Evolutionary conservation across 1,140 invertebrate genomes (phyloP).

Genomic region (Heliconius eleuchia): DNA sequence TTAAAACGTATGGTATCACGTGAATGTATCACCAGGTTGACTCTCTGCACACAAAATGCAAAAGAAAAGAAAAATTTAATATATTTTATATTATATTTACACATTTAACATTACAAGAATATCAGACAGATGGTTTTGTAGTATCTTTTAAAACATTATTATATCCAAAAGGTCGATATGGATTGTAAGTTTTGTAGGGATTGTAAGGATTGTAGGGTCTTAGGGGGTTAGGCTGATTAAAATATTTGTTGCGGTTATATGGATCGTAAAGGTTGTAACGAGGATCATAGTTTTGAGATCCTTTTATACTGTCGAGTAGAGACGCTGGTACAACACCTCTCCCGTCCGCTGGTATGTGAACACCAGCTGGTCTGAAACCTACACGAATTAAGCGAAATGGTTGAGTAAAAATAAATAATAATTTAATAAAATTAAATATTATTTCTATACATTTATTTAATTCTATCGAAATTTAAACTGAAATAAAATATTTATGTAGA

Average conservation of each 20-base stretch:
- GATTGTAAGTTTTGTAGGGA: constrained; percentile 45
- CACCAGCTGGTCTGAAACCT: constrained; percentile 73
- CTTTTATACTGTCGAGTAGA: constrained; percentile 35
- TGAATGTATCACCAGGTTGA: no score
- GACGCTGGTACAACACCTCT: constrained; percentile 45
- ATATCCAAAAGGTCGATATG: constrained; percentile 35
- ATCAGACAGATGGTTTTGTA: constrained; percentile 7
- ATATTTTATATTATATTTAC: not conserved
- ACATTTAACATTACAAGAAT: not conserved
- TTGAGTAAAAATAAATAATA: not conserved
- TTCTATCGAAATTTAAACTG: no score
- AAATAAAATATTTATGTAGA: no score
- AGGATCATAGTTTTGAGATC: constrained; percentile 48
- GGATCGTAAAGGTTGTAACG: constrained; percentile 45
- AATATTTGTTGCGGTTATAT: constrained; percentile 35
- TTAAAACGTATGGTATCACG: no score
- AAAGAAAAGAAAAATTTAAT: no score
- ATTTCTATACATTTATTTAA: no score
- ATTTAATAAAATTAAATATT: not conserved
- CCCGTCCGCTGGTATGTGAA: constrained; percentile 67
- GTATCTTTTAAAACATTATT: constrained; percentile 15
- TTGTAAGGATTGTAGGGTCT: constrained; percentile 48
- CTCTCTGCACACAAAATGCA: no score
- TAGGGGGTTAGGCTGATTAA: constrained; percentile 43
- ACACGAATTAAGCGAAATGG: constrained; percentile 24